Percentiles rank a stretch among this genome's conserved stretches.
These are phyloP conservation scores for Porites divaricata DNA, from an alignment of 92 coral and sea anemone genomes.

Conservation along the genomic window DNA sequence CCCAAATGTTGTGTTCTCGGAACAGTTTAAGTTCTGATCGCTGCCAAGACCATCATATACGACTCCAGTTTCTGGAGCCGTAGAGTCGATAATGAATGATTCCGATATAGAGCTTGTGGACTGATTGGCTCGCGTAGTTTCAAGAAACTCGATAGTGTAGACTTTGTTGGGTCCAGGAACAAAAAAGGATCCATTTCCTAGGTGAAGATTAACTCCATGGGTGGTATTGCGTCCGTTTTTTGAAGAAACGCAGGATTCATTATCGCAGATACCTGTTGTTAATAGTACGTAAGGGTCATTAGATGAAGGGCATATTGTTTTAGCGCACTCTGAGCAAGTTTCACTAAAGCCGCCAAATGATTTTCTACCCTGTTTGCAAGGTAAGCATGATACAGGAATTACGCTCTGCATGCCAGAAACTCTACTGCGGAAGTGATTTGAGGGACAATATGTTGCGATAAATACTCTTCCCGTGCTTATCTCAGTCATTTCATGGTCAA, in stretches of 20 bases:
- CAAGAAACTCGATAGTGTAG: slow-evolving; percentile 49
- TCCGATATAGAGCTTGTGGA: slow-evolving; percentile 73
- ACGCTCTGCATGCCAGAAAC: slow-evolving; percentile 21
- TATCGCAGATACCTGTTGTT: slow-evolving; percentile 47
- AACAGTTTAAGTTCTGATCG: slow-evolving; percentile 80
- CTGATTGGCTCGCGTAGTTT: slow-evolving; percentile 61
- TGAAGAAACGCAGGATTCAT: slow-evolving; percentile 34
- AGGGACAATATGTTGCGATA: slow-evolving; percentile 62
- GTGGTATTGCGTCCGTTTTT: slow-evolving; percentile 40
- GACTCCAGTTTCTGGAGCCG: slow-evolving; percentile 72
- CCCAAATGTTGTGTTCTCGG: slow-evolving; percentile 84
- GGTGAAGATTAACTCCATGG: slow-evolving; percentile 44
- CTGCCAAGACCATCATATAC: slow-evolving; percentile 85
- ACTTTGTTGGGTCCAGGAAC: slow-evolving; percentile 47
- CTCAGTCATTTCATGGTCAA: neutral
- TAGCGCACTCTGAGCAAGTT: slow-evolving; percentile 41
- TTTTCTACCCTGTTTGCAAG: slow-evolving; percentile 62
- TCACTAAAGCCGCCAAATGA: slow-evolving; percentile 63
- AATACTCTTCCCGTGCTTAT: slow-evolving; percentile 68
- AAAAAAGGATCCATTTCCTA: slow-evolving; percentile 61
- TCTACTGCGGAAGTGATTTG: slow-evolving; percentile 61
- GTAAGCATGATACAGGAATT: slow-evolving; percentile 35
- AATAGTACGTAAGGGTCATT: neutral
- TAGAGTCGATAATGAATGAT: slow-evolving; percentile 81
- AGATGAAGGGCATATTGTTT: slow-evolving; percentile 19